Base-by-base conservation (phyloP, 2,888 invertebrate species). In the Ophion ventricosus region DNA sequence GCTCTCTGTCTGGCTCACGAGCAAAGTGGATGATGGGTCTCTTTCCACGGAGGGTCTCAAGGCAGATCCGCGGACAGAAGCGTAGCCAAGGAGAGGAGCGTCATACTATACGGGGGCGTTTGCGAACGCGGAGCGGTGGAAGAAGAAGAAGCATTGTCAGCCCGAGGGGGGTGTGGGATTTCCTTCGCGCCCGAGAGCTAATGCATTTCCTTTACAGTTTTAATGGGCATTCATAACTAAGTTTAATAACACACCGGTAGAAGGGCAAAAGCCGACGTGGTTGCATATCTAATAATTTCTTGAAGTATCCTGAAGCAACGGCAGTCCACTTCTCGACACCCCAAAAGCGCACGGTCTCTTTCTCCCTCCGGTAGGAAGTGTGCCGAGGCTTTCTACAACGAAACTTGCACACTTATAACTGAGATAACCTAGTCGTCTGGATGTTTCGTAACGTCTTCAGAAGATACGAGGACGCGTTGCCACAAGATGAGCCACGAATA, bases 141-240 rank as follows among this genome's bases (percentile, higher is more conserved):
- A 73, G 76, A 81, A 73, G 76, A 81, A 81, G 72, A 73, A 79
- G 77, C 79, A 80, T 80, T 89, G 88, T 88, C 87, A 86, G 88
- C 85, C 85, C 74, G 66, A 63, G 81, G 78, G 80, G 81, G 74
- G 88, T 89, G 86, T 79, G 82, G 74, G 88, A 89, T 86, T 87
- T 87, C 87, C 89, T 88, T 89, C 89, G 87, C 85, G 90, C 88
- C 75, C 76, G 73, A 67, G 88, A 89, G 90, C 92, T 93, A 93
- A 93, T 93, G 93, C 93, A 92, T 92, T 93, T 93, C 92, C 93
- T 93, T 92, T 92, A 93, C 92, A 93, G 92, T 92, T 93, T 93
- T 93, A 92, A 93, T 93, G 92, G 92, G 91, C 92, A 92, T 93
- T 92, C 92, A 92, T 93, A 92, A 92, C 92, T 91, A 92, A 92